Evolutionary conservation across 64 coral and sea anemone species (phyloP), one percentile per base, ranked within the genome.

Genomic region (Orbicella faveolata): DNA sequence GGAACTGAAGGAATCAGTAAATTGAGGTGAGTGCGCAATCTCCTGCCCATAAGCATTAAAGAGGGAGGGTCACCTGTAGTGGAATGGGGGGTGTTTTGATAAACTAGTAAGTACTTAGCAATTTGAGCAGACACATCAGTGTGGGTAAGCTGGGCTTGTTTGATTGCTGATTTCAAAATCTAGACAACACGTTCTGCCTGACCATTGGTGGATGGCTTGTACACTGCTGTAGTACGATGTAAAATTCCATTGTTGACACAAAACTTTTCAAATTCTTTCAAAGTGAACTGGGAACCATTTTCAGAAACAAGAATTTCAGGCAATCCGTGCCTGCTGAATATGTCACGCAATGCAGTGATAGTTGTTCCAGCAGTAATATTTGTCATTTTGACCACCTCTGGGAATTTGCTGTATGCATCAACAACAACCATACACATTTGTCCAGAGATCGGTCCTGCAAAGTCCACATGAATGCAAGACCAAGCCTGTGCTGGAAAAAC

Each of bases 181-280:
- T 85, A 79, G 54, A 92, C 90, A 76, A 86, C 90, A 85, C 70
- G 68, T 84, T 92, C 90, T 61, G 90, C 90, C 69, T 86, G 90
- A 4, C 90, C 80, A 77, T 92, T 92, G 33, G 73, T 92, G 65
- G 90, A 84, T 11, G 81, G 90, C 37, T 92, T 92, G 90, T 92
- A 92, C 59, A 73, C 79, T 65, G 90, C 80, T 77, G 90, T 84
- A 16, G 90, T 86, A n/a, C 90, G 73, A 84, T 85, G 80, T 41
- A 30, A 33, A 70, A 92, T 86, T 30, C 90, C 90, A 77, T 67
- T 92, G 63, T 65, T 85, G 6, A 36, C 68, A 85, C 90, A 92
- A 73, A 92, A 92, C 80, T 92, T 39, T 39, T 85, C 51, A 39
- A 92, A 89, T 65, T 89, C 87, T 61, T 35, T 30, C 2, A 75